Conservation (phyloP, 2,113 vertebrate genomes). For the Oenanthe melanoleuca region DNA sequence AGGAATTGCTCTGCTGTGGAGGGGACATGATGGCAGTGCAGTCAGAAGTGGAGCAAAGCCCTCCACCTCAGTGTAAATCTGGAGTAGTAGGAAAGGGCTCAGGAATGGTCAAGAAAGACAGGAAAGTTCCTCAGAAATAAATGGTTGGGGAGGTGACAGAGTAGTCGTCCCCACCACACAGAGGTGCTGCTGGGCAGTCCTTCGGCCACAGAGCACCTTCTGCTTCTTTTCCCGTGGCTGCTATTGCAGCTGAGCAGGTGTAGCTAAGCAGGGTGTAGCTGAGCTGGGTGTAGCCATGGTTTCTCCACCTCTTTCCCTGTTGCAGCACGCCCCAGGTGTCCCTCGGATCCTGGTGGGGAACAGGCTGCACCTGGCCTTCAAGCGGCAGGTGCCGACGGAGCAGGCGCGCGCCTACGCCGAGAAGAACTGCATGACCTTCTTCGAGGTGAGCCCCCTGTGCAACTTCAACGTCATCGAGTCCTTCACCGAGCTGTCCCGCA, state of each 20-base stretch:
- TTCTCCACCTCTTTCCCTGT: not conserved
- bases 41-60: not conserved
- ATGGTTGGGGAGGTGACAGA: not conserved
- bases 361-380: slow-evolving; percentile 95
- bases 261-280: not conserved
- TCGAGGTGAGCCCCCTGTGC: slow-evolving; percentile 97
- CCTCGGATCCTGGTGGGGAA: slow-evolving; percentile 97
- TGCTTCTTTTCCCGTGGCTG: accelerated
- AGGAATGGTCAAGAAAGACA: not conserved
- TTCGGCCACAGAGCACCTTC: accelerated
- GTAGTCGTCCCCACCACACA: not conserved
- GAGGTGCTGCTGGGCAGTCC: not conserved
- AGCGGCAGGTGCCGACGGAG: slow-evolving; percentile 94
- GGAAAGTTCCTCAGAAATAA: not conserved
- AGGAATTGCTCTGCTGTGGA: not conserved
- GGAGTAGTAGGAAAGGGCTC: not conserved
- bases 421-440: slow-evolving; percentile 98
- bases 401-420: slow-evolving; percentile 94
- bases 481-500: slow-evolving; percentile 96
- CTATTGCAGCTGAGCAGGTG: not conserved
- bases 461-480: slow-evolving; percentile 99
- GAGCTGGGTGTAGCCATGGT: accelerated
- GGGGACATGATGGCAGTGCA: not conserved
- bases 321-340: slow-evolving; percentile 93
- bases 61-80: not conserved